These are phyloP conservation scores for Lepidocyrtoides sp. DNA, from an alignment of 2,888 invertebrate genomes.

Conservation along the genomic window DNA sequence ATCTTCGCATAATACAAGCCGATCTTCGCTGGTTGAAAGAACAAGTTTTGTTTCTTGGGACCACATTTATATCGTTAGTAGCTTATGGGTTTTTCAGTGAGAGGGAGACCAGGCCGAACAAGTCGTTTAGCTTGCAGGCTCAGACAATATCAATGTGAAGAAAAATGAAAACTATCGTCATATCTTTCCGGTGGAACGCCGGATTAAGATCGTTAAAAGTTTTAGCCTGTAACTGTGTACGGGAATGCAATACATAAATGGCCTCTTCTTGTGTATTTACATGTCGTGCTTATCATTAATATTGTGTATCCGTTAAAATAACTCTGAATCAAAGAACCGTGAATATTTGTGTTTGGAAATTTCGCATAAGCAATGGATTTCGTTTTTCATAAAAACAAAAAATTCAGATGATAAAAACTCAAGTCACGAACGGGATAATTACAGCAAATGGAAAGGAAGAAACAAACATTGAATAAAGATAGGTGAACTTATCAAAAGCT, in stretches of 20 bases:
- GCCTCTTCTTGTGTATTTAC: background rate
- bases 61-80: constrained; percentile 76
- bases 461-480: constrained; percentile 11
- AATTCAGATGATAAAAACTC: constrained; percentile 31
- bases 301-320: constrained; percentile 51
- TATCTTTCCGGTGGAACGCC: constrained; percentile 75
- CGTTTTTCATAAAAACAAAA: constrained; percentile 13
- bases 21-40: constrained; percentile 47
- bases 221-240: background rate
- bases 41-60: constrained; percentile 68
- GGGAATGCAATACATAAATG: background rate
- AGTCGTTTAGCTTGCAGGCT: constrained; percentile 27
- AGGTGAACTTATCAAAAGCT: no score
- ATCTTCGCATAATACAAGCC: constrained; percentile 51
- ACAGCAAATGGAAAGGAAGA: constrained; percentile 25
- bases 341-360: constrained; percentile 7
- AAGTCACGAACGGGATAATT: constrained; percentile 52
- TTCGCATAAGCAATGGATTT: background rate
- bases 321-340: constrained; percentile 41
- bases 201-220: constrained; percentile 59
- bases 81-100: constrained; percentile 69
- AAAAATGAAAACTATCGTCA: constrained; percentile 62
- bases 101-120: constrained; percentile 4
- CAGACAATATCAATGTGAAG: constrained; percentile 27
- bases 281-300: background rate